Evolutionary conservation across 2,888 invertebrate genomes (phyloP), one percentile per base, ranked within the genome.

Genomic region (Lochmaea crataegi): DNA sequence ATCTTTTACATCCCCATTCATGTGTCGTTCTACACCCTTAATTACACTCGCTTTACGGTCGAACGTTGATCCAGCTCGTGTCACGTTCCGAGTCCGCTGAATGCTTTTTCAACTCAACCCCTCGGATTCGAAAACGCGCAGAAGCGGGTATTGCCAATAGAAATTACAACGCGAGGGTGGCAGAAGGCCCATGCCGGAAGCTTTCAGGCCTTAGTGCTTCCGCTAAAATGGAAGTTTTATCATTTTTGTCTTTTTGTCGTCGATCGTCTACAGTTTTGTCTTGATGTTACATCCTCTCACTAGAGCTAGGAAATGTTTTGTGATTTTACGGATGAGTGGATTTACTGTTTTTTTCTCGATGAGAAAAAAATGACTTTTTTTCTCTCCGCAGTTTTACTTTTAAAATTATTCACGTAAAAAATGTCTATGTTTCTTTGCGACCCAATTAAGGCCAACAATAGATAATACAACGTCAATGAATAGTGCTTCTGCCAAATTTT

Each of bases 131-230:
- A 14, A 12, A 18, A 67, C 3, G 73, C 78, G 84, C 83, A 68
- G 77, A 82, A 81, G 78, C 78, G 38, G 65, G 65, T 74, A 76
- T 74, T 78, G 80, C 84, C 84, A 83, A 83, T 83, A 71, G 79
- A 77, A 80, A 77, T 69, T 74, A 73, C 74, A 67, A 73, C 69
- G 74, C 75, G 79, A 77, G 82, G 83, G 83, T 81, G 82, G 82
- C 79, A 82, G 79, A 82, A 80, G 80, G 79, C 78, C 78, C 79
- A 77, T 77, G 77, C 84, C 84, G 85, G 84, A 85, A 84, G 84
- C 84, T 84, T 84, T 84, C 81, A 83, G 83, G 81, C 83, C 82
- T 83, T 84, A 84, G 84, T 84, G 84, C 84, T 85, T 84, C 84
- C 85, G 84, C 77, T 80, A 85, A 85, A 85, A 85, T 85, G 84